Evolutionary conservation across 2,797 vertebrate genomes (phyloP).

Genomic region (Aldrovandia affinis): DNA sequence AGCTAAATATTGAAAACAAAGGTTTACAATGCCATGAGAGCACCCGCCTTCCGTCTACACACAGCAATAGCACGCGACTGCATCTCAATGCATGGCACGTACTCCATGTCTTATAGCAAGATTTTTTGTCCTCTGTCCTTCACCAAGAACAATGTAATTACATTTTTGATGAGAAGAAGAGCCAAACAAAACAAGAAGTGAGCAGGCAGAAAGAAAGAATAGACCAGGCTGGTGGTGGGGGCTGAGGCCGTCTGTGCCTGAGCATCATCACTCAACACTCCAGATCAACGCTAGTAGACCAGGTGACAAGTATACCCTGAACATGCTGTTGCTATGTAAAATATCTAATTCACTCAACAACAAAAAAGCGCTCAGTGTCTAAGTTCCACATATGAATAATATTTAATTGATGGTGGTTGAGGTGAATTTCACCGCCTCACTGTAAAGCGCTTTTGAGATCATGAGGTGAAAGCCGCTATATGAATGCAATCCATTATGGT

Average conservation of each 20-base stretch:
- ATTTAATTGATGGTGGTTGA: background rate
- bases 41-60: slow-evolving; percentile 40
- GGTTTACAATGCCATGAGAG: slow-evolving; percentile 43
- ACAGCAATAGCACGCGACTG: slow-evolving; percentile 53
- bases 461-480: background rate
- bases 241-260: slow-evolving; percentile 20
- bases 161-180: slow-evolving; percentile 64
- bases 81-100: slow-evolving; percentile 62
- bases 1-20: background rate
- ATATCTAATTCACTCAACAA: background rate
- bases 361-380: background rate
- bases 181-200: slow-evolving; percentile 52
- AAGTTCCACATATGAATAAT: background rate
- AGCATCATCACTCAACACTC: background rate
- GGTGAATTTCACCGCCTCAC: background rate
- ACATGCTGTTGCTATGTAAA: background rate
- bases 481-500: background rate
- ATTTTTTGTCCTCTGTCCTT: slow-evolving; percentile 68
- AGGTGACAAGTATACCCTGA: background rate
- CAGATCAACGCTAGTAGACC: background rate
- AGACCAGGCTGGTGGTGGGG: slow-evolving; percentile 14
- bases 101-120: slow-evolving; percentile 56
- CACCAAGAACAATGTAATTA: slow-evolving; percentile 73
- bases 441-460: background rate
- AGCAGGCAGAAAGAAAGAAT: slow-evolving; percentile 45